A percentile compares a stretch with the other conserved stretches of the same genome.
Evolutionary conservation across 2,113 vertebrate genomes (phyloP).

Genomic region (Chloroceryle aenea): DNA sequence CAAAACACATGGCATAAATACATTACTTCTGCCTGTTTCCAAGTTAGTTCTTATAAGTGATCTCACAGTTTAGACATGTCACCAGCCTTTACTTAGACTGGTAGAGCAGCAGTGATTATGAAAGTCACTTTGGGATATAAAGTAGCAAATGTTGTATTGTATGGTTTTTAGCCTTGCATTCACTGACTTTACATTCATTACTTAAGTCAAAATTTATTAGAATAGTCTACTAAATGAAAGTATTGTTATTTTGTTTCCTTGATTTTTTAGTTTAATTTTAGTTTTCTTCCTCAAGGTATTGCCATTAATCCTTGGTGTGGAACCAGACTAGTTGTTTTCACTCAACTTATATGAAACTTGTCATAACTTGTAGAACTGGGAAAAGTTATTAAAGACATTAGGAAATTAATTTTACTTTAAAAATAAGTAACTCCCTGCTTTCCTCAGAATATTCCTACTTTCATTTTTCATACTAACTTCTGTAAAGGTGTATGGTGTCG

Average conservation of each 20-base stretch:
- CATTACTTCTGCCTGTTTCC: not conserved
- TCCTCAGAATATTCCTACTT: not conserved
- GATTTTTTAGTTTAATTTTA: not conserved
- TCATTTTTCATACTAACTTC: not conserved
- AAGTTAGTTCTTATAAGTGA: not conserved
- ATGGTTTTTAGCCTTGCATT: not conserved
- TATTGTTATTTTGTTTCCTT: not conserved
- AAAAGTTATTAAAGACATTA: not conserved
- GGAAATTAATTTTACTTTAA: not conserved
- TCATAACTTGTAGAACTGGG: not conserved
- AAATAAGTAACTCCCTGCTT: not conserved
- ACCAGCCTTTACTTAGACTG: not conserved
- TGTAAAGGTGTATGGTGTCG: not conserved
- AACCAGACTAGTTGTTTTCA: not conserved
- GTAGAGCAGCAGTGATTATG: not conserved
- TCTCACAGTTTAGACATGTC: not conserved
- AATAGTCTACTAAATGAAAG: not conserved
- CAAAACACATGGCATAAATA: not conserved
- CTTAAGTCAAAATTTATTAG: not conserved
- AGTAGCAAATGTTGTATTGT: not conserved
- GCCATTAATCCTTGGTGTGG: not conserved
- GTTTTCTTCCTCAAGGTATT: not conserved
- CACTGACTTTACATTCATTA: not conserved
- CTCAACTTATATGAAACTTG: not conserved
- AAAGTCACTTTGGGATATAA: not conserved